Percentiles rank a stretch among this genome's conserved stretches.
Conservation (phyloP, 1,140 invertebrate genomes). For the Drosophila trapezifrons region DNA sequence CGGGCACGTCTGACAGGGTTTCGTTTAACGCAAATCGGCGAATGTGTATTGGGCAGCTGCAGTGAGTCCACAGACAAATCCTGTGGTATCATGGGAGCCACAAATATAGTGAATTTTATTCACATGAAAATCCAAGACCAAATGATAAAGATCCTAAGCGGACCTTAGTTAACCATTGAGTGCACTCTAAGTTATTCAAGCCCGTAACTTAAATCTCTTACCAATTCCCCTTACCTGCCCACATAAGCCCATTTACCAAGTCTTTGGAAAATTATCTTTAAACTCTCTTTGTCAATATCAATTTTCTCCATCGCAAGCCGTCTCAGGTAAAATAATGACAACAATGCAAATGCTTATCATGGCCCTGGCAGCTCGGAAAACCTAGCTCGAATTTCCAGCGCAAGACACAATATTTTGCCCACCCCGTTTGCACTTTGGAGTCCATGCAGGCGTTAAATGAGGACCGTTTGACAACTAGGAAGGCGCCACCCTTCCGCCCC, state of each 20-base stretch:
- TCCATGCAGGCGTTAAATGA: conserved; percentile 76
- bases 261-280: conserved; percentile 28
- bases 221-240: not conserved
- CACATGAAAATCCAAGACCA: too few species aligned
- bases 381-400: conserved; percentile 23
- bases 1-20: conserved; percentile 5
- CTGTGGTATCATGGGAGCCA: too few species aligned
- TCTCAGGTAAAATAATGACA: conserved; percentile 41
- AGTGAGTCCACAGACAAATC: not conserved
- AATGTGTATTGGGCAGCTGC: conserved; percentile 15
- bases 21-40: conserved; percentile 31
- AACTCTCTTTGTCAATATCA: conserved; percentile 40
- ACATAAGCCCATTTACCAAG: not conserved
- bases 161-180: too few species aligned
- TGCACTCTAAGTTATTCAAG: not conserved
- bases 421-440: conserved; percentile 21
- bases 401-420: conserved; percentile 17
- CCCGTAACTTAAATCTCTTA: not conserved
- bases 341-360: conserved; percentile 48
- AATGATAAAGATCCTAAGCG: too few species aligned
- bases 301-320: conserved; percentile 17
- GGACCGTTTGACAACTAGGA: conserved; percentile 63
- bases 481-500: conserved; percentile 6
- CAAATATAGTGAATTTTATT: too few species aligned
- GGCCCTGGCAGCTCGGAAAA: conserved; percentile 28